Evolutionary conservation across 2,113 vertebrate species (phyloP), one percentile per base, ranked within the genome.

Genomic region (Zapus hudsonius): DNA sequence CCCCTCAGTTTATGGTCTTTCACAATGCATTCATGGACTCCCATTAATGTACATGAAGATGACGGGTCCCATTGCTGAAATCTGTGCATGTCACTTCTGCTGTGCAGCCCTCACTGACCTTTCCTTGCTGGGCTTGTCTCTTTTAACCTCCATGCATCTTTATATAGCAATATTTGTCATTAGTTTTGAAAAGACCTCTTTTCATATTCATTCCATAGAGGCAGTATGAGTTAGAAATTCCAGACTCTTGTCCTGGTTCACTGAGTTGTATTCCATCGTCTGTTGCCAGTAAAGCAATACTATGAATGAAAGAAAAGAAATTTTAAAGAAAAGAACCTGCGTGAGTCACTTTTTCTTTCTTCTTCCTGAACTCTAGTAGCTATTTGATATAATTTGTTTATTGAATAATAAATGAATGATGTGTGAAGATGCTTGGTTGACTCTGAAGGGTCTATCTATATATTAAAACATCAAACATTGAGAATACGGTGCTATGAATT

Each of bases 91-190:
- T 17, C 6, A 16, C 31, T 38, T 59, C 13, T 2, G 27, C 15
- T 0, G 0, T 22, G 19, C 38, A 29, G 52, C 7, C n/a, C 83
- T 38, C 29, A 66, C 27, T 17, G 16, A 33, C 1, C 23, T 47
- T 7, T 52, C 16, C 52, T 52, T 10, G 52, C 11, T 52, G 52
- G 52, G 52, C 12, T 7, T 52, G 52, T 13, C 52, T 12, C 55
- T 23, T 0, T 0, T 0, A 63, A 20, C 40, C 10, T 33, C 38
- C 0, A 3, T 13, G 31, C 1, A 15, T 16, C 67, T 83, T 55
- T 42, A 9, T 16, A 8, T 15, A 27, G 33, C 20, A 47, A 27
- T n/a, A 8, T 20, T 59, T 44, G 7, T 29, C 7, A 33, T 3
- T 29, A 7, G 7, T 59, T 66, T 42, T 52, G 33, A 76, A 81